Percentiles rank a stretch among this genome's conserved stretches.
Conservation (phyloP, 1,140 invertebrate genomes). For the Adelges cooleyi region DNA sequence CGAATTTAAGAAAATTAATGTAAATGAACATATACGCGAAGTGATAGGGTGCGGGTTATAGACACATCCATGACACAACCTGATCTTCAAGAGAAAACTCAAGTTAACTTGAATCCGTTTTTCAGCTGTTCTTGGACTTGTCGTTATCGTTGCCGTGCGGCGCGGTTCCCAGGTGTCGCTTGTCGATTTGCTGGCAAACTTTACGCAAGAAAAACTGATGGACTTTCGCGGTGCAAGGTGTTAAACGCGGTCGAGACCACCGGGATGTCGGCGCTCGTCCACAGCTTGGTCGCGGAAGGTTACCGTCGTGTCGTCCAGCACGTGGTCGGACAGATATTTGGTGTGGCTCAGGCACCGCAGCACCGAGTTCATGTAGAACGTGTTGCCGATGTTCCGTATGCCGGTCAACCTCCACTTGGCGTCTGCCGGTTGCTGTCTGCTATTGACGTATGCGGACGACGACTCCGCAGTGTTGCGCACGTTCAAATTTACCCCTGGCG, state of each 20-base stretch:
- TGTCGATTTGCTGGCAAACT: conserved; percentile 74
- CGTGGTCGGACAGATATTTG: conserved; percentile 62
- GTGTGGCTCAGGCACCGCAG: conserved; percentile 89
- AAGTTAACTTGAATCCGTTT: too few relatives aligned
- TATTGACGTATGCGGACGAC: neutral
- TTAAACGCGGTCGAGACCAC: conserved; percentile 79
- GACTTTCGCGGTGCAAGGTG: conserved; percentile 87
- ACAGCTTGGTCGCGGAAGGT: conserved; percentile 55
- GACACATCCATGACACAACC: conserved; percentile 52
- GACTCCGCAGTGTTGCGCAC: neutral
- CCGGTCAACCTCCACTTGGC: conserved; percentile 22
- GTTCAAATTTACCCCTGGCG: neutral
- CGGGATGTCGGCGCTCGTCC: conserved; percentile 54
- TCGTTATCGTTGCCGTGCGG: conserved; percentile 66
- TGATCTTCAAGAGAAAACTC: conserved; percentile 78
- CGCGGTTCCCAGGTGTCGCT: conserved; percentile 53
- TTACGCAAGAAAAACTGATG: conserved; percentile 80
- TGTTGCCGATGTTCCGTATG: conserved; percentile 30
- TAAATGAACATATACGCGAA: too few relatives aligned
- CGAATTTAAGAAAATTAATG: too few relatives aligned
- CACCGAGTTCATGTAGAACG: conserved; percentile 94
- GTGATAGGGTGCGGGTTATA: too few relatives aligned
- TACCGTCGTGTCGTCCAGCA: conserved; percentile 45
- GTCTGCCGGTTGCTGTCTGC: neutral
- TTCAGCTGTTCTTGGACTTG: conserved; percentile 37